Evolutionary conservation across 2,797 vertebrate species (phyloP).

Genomic region (Sebastolobus alascanus): DNA sequence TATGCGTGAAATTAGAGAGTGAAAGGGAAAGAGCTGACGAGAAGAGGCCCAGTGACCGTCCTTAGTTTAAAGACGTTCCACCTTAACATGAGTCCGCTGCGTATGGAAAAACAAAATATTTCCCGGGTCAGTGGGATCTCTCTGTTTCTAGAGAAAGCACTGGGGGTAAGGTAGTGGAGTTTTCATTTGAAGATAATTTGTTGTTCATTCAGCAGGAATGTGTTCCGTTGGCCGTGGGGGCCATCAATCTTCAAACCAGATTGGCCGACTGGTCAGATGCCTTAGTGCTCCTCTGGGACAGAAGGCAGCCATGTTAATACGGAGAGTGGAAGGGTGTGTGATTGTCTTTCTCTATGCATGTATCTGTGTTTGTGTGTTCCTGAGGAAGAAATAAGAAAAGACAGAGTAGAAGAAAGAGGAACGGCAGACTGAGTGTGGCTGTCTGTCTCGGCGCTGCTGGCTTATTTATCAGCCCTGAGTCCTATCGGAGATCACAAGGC

Average conservation of each 20-base stretch:
- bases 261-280: constrained; percentile 68
- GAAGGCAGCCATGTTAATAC: constrained; percentile 45
- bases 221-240: constrained; percentile 90
- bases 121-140: constrained; percentile 84
- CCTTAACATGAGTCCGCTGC: constrained; percentile 34
- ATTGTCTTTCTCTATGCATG: constrained; percentile 33
- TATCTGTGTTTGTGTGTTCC: constrained; percentile 22
- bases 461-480: constrained; percentile 56
- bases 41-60: constrained; percentile 10
- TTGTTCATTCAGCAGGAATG: constrained; percentile 91
- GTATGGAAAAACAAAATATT: constrained; percentile 66
- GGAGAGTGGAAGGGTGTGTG: constrained; percentile 28
- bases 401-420: background rate
- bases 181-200: constrained; percentile 90
- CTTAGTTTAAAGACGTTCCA: constrained; percentile 38
- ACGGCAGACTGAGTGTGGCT: background rate
- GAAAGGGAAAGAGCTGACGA: background rate
- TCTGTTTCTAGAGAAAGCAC: constrained; percentile 85
- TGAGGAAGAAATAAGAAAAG: constrained; percentile 17
- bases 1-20: background rate
- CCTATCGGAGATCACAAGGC: constrained; percentile 68
- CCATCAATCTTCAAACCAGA: constrained; percentile 86
- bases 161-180: constrained; percentile 85
- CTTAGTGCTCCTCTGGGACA: constrained; percentile 72
- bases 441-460: constrained; percentile 40